Evolutionary conservation across 2,888 invertebrate species (phyloP), one percentile per base, ranked within the genome.

Genomic region (Psococerastis gibbosa): DNA sequence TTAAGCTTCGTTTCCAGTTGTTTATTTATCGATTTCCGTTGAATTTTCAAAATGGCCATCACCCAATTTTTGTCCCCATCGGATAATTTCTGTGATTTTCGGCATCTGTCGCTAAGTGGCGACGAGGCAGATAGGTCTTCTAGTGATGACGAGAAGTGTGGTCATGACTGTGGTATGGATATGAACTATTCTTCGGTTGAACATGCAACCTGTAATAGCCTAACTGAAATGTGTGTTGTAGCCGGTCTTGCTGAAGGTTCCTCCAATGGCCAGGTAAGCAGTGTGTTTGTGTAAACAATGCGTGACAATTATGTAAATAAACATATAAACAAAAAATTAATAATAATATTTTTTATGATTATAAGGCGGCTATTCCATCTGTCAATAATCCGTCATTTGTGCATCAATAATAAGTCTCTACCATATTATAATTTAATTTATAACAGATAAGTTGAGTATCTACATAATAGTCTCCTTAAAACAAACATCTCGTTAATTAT

Each of bases 101-200:
- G 27, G 6, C 8, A 11, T 9, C 27, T 27, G 6, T 27, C 27
- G 27, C 11, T 32, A n/a, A 42, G 45, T 33, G 47, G 42, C 9
- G 45, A 45, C 4, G 45, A 44, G 20, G 43, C 17, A 13, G 45
- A 6, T 15, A 6, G 32, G 11, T 42, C 18, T 9, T 15, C 23
- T 9, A 38, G 32, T 20, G 44, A 44, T 41, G 44, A 15, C 16
- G 23, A 13, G 41, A 43, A 16, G 20, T 31, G 32, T 42, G 42
- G 20, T 18, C 27, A 34, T 16, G 22, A 42, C 23, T 42, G 38
- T 38, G 4, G 17, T 20, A 38, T 38, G 38, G 38, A 38, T 38
- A 13, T 20, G n/a, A n/a, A 38, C 6, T 38, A 18, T 38, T 17
- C 17, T 17, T 17, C 17, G 15, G 22, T 20, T 6, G 20, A 20